Percentiles rank a stretch among this genome's conserved stretches.
Conservation (phyloP, 1,140 invertebrate species). For the Rhyzopertha dominica region DNA sequence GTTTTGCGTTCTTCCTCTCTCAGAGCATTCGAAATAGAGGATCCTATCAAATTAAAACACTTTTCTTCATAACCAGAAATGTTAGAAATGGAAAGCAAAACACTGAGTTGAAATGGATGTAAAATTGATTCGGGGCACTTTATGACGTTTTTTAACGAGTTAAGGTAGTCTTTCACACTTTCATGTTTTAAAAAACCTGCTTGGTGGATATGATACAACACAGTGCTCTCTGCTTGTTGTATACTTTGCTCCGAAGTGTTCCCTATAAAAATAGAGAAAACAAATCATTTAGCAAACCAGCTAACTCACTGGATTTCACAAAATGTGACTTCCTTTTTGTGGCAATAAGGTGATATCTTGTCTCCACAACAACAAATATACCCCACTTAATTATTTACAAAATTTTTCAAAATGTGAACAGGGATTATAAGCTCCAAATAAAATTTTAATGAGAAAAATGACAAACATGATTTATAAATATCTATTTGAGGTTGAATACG, state of each 20-base stretch:
- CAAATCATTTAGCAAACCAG: no score
- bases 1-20: slow-evolving; percentile 48
- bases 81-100: slow-evolving; percentile 48
- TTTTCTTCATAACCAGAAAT: slow-evolving; percentile 47
- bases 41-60: slow-evolving; percentile 50
- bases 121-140: slow-evolving; percentile 50
- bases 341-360: no score
- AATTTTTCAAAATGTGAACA: no score
- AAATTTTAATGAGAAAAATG: no score
- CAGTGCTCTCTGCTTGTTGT: slow-evolving; percentile 50
- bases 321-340: no score
- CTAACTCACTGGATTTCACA: no score
- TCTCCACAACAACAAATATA: no score
- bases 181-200: slow-evolving; percentile 47
- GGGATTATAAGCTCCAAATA: no score
- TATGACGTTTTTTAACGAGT: slow-evolving; percentile 47
- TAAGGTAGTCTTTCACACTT: slow-evolving; percentile 50
- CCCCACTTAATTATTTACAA: no score
- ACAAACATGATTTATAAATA: no score
- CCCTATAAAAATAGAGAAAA: slow-evolving; percentile 35
- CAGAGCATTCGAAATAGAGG: slow-evolving; percentile 44
- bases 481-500: no score
- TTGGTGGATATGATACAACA: slow-evolving; percentile 54
- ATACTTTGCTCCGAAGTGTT: slow-evolving; percentile 38
- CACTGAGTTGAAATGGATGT: slow-evolving; percentile 52